phyloP scores from a whole-genome alignment of 2,113 vertebrate genomes.

The Terrapene triunguis region DNA sequence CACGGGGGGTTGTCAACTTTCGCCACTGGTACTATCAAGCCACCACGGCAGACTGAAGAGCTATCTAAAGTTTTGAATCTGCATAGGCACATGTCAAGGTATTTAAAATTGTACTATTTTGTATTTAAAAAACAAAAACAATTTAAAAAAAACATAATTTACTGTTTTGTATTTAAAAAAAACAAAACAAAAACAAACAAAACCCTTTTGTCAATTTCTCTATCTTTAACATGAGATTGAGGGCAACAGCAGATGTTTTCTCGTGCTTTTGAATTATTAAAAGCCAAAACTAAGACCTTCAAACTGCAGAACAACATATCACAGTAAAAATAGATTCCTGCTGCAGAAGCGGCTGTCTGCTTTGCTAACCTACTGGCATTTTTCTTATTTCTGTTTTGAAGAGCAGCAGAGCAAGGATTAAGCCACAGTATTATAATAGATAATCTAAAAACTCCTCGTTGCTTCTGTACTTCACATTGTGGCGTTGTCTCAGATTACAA shows the following conservation, averaged over 20 bases:
- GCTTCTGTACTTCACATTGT: background rate
- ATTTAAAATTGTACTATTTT: constrained; percentile 49
- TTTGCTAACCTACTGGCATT: background rate
- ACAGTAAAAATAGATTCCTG: constrained; percentile 15
- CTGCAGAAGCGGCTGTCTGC: constrained; percentile 21
- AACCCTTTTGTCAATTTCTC: background rate
- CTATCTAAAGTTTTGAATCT: constrained; percentile 54
- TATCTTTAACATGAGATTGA: background rate
- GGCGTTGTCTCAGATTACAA: background rate
- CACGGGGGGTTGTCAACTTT: constrained; percentile 74
- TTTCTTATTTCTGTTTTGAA: background rate
- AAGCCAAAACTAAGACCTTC: constrained; percentile 4
- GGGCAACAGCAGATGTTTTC: constrained; percentile 37
- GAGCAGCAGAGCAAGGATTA: background rate
- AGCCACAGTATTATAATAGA: background rate
- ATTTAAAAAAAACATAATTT: no score
- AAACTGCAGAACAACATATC: background rate
- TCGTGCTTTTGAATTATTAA: constrained; percentile 37
- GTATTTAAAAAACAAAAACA: background rate
- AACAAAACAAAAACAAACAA: background rate
- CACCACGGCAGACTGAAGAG: background rate
- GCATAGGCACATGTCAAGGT: constrained; percentile 37
- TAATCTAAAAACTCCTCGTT: background rate
- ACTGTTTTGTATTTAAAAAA: background rate
- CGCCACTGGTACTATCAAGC: constrained; percentile 34